Evolutionary conservation across 2,888 invertebrate species (phyloP).

Genomic region (Apantesis nais): DNA sequence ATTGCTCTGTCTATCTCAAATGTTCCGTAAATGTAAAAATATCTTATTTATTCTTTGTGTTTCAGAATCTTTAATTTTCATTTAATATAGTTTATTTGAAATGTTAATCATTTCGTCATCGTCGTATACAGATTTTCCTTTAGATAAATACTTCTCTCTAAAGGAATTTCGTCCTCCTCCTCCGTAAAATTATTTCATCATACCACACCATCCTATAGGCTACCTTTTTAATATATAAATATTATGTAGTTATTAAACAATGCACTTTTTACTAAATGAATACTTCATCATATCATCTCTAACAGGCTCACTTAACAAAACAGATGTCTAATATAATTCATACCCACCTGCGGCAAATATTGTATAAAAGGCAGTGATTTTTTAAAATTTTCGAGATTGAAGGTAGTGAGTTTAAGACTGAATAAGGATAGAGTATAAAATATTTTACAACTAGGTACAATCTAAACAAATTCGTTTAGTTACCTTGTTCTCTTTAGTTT

Average conservation of each 20-base stretch:
- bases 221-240: too few relatives aligned
- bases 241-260: too few relatives aligned
- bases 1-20: too few relatives aligned
- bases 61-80: not conserved
- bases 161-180: not conserved
- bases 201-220: not conserved
- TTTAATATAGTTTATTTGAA: not conserved
- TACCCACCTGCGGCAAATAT: not conserved
- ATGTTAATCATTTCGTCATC: not conserved
- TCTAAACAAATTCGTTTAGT: constrained; percentile 26
- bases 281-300: too few relatives aligned
- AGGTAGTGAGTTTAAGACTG: not conserved
- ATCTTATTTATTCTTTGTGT: too few relatives aligned
- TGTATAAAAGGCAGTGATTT: not conserved
- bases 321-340: not conserved
- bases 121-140: not conserved
- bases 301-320: too few relatives aligned
- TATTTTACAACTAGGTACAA: constrained; percentile 16
- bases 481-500: constrained; percentile 36
- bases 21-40: too few relatives aligned
- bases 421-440: not conserved
- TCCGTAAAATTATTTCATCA: not conserved
- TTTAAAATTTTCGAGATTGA: not conserved
- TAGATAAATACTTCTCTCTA: not conserved
- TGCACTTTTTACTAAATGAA: too few relatives aligned